A percentile compares a stretch with the other conserved stretches of the same genome.
These are phyloP conservation scores for Potamarius usumacintae DNA, from an alignment of 2,113 vertebrate genomes.

Conservation along the genomic window DNA sequence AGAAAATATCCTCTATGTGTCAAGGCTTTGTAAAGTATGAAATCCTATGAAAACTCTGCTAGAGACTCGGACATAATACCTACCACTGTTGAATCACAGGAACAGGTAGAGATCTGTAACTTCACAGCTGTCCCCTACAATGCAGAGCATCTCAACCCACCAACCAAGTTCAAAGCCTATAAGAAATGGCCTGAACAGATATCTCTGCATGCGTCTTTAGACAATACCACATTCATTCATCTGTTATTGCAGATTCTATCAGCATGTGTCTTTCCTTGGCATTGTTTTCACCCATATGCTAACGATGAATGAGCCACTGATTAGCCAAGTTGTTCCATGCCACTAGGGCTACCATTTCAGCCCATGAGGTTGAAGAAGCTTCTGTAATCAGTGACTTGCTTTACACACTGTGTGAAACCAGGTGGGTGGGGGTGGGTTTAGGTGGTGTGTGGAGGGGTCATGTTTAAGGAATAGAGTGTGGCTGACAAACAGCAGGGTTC, in stretches of 20 bases:
- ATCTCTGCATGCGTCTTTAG: neutral
- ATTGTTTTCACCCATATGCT: constrained; percentile 57
- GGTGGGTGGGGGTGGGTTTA: constrained; percentile 7
- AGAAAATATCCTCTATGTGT: too few species aligned
- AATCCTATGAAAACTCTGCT: neutral
- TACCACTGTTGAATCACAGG: neutral
- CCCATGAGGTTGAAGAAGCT: constrained; percentile 27
- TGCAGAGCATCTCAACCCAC: neutral
- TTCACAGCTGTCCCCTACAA: neutral
- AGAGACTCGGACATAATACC: neutral
- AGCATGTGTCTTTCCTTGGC: neutral
- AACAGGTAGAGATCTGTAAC: constrained; percentile 17
- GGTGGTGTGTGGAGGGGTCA: neutral
- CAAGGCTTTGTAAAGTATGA: neutral
- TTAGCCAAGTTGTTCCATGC: constrained; percentile 65
- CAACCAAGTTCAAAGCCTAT: neutral
- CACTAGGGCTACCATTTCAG: constrained; percentile 10
- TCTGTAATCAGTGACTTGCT: constrained; percentile 16
- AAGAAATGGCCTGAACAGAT: neutral
- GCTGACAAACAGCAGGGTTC: constrained; percentile 45
- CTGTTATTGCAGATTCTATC: constrained; percentile 25
- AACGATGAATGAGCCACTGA: constrained; percentile 63
- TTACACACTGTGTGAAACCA: constrained; percentile 39
- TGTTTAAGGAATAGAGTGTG: constrained; percentile 25
- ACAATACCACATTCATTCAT: neutral